Base-by-base conservation (phyloP, 2,888 invertebrate genomes). In the Cartodere bifasciata region DNA sequence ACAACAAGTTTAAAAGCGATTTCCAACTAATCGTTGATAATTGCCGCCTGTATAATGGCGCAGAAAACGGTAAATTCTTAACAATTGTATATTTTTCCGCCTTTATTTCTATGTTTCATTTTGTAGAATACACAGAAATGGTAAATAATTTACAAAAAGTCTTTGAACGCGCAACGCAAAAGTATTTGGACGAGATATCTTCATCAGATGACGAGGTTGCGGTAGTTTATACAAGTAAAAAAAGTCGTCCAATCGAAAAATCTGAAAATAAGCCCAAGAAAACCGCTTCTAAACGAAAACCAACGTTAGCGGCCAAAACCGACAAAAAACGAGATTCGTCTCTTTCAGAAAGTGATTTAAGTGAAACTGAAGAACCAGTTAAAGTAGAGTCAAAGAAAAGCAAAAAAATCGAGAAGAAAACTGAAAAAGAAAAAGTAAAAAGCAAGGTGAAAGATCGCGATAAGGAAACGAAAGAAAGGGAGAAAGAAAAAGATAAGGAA, bases 11-110 rank as follows among this genome's bases (percentile, higher is more conserved):
- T 55, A 79, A 81, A 52, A 75, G 75, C 5, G 92, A 92, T 61
- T 90, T 94, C 58, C 79, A 84, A 50, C 69, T 88, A 33, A 91
- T 94, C 51, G 85, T 92, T 5, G 86, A 88, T 49, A 94, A 92
- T 56, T 92, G 92, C 56, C 70, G 84, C 29, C 67, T 86, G 30
- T 94, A 91, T 56, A 92, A 92, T 65, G 92, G 92, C 31, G 81
- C 82, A 45, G 82, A 87, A 50, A 91, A 88, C 66, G 91, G 91
- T 90, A 27, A 14, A 27, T 9, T 14, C 5, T 5, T 6, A 14
- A 6, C 14, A 12, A 14, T 6, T 23, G 9, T 14, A 14, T n/a
- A n/a, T n/a, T n/a, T n/a, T n/a, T n/a, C n/a, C n/a, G n/a, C n/a
- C n/a, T n/a, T n/a, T n/a, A n/a, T n/a, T n/a, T 9, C 10, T 24